Base-by-base conservation (phyloP, 2,888 invertebrate species). In the Hoplodrina ambigua region DNA sequence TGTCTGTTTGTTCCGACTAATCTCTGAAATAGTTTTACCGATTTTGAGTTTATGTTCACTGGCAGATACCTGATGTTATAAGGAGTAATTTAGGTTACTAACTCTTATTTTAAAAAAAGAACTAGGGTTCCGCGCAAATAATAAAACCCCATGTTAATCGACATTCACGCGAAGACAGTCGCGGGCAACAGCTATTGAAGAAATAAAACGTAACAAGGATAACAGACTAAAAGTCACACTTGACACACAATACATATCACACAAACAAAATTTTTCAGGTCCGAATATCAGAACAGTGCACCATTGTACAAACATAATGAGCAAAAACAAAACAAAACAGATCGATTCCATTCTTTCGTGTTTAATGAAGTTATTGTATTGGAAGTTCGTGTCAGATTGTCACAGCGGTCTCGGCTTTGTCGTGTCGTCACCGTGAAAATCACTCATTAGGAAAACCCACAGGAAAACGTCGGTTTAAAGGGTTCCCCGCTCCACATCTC, bases 391-490 rank as follows among this genome's bases (percentile, higher is more conserved):
- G 86, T 88, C 86, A 88, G 86, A 80, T 76, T 85, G 87, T 87
- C 83, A 87, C 81, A 59, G 46, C 25, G 70, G 75, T 73, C 64
- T 75, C 70, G 74, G 83, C 84, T 83, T 85, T 85, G 85, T 85
- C 84, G 86, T 89, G 89, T 91, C 83, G 87, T 86, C 88, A 88
- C 88, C 84, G 89, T 87, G 90, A 88, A 91, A 93, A 86, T 89
- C 90, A 91, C 85, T 91, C 93, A 91, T 91, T 90, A 89, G 91
- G 92, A 90, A 92, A 91, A 90, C 87, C 89, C 89, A 78, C 85
- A 88, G 91, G 89, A 88, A 90, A 91, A 91, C 86, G 85, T 64
- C 85, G 84, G 83, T 84, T 85, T 84, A 88, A 89, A 88, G 89
- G 89, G 90, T 89, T 89, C 88, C 86, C 87, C 90, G 89, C 88